Percentiles rank a stretch among this genome's conserved stretches.
Evolutionary conservation across 2,113 vertebrate genomes (phyloP).

Genomic region (Syrmaticus mikado): DNA sequence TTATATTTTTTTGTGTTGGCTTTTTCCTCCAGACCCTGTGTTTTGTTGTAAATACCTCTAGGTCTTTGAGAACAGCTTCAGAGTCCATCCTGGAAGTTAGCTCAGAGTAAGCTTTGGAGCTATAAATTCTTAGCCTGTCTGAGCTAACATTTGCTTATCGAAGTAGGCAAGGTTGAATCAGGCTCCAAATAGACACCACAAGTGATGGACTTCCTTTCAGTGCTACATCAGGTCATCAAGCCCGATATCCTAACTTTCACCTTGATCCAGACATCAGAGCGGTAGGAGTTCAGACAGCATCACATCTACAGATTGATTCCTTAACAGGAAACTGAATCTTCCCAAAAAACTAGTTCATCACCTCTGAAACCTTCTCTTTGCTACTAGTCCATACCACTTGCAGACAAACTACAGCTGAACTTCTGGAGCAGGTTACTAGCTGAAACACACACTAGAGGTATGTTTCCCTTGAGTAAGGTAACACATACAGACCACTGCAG

Average conservation of each 20-base stretch:
- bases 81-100: background rate
- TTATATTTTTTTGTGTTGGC: background rate
- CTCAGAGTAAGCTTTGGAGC: background rate
- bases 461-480: background rate
- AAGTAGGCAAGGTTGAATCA: background rate
- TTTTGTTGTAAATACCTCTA: background rate
- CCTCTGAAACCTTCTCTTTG: background rate
- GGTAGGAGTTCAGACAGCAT: background rate
- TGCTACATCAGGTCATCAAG: background rate
- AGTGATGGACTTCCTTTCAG: background rate
- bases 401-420: background rate
- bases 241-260: background rate
- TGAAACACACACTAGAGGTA: background rate
- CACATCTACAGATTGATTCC: background rate
- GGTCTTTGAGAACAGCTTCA: background rate
- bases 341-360: fast-evolving
- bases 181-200: background rate
- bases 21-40: background rate
- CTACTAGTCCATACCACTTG: background rate
- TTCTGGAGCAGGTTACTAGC: background rate
- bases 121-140: background rate
- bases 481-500: background rate
- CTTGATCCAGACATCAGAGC: fast-evolving
- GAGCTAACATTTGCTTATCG: background rate
- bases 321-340: background rate